A percentile compares a stretch with the other conserved stretches of the same genome.
Evolutionary conservation across 2,797 vertebrate genomes (phyloP).

Genomic region (Aulostomus chinensis): DNA sequence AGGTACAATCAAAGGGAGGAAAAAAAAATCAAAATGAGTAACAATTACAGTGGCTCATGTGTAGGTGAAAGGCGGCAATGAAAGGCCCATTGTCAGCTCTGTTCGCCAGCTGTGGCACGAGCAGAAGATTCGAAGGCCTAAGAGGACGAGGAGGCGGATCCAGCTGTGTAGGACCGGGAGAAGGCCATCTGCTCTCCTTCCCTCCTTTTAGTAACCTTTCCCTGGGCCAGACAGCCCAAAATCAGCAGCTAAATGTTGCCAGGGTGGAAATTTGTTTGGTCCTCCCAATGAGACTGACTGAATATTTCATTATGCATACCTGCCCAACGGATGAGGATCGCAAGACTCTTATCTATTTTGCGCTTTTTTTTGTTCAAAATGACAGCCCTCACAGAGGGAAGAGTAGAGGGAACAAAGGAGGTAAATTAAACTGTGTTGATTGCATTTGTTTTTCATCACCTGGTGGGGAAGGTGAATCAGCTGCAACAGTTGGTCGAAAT

Average conservation of each 20-base stretch:
- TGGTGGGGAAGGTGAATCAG: too few species aligned
- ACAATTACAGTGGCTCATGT: constrained; percentile 61
- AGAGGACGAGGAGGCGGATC: constrained; percentile 29
- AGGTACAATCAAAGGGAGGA: constrained; percentile 53
- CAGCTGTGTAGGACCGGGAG: constrained; percentile 19
- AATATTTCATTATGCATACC: too few species aligned
- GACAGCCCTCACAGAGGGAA: too few species aligned
- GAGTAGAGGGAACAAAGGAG: too few species aligned
- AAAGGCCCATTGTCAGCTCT: constrained; percentile 61
- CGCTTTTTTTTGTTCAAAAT: too few species aligned
- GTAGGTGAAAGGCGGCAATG: constrained; percentile 59
- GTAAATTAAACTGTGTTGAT: too few species aligned
- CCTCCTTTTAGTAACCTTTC: constrained; percentile 24
- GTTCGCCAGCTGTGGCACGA: constrained; percentile 50
- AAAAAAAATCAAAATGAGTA: constrained; percentile 52
- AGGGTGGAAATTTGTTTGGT: constrained; percentile 17
- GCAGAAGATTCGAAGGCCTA: constrained; percentile 41
- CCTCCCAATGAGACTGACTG: too few species aligned
- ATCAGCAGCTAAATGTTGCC: too few species aligned
- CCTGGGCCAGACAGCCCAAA: constrained; percentile 13
- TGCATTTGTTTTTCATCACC: too few species aligned
- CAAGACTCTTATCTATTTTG: too few species aligned
- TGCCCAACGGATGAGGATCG: too few species aligned
- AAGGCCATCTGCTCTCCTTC: constrained; percentile 31
- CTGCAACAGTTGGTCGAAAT: too few species aligned